Base-by-base conservation (phyloP, 2,888 invertebrate species). In the Aspidiotus destructor region DNA sequence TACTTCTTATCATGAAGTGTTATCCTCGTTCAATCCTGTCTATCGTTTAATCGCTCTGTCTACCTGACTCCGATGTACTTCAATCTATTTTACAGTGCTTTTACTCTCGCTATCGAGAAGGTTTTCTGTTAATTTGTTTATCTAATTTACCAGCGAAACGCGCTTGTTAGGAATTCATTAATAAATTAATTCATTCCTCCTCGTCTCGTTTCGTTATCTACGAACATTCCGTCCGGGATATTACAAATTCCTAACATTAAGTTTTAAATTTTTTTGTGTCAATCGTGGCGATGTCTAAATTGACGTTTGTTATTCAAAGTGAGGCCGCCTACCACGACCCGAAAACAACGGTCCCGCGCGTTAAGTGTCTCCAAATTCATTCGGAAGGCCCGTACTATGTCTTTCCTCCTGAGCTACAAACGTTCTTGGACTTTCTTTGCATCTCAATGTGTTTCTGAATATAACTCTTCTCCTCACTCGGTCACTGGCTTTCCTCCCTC, bases 391-490 rank as follows among this genome's bases (percentile, higher is more conserved):
- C 11, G n/a, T 55, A 55, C 15, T 55, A 55, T n/a, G 55, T 55
- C 15, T 55, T 55, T 55, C 55, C 55, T 8, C 55, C 55, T 55
- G 55, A 55, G 16, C 15, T 55, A 15, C 55, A 62, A 48, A 69
- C 17, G 53, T 16, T 17, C 72, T 62, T 73, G 72, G 72, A 67
- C 72, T 65, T 71, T 71, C 17, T 68, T 73, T 62, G 72, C 73
- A 42, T 67, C 68, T 58, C 53, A 72, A 69, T 72, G 72, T 44
- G 70, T 69, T 11, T 58, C 60, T 1, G 69, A 63, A 65, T 73
- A 73, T 61, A 73, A 73, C 60, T 68, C 65, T 60, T 71, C 71
- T 17, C 68, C 68, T 69, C 55, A 55, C 7, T 55, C 55, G 7
- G 55, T 55, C 55, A 55, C 55, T 55, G 7, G 7, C 1, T 55